Conservation (phyloP, 2,888 invertebrate genomes). For the Andrena flavipes region DNA sequence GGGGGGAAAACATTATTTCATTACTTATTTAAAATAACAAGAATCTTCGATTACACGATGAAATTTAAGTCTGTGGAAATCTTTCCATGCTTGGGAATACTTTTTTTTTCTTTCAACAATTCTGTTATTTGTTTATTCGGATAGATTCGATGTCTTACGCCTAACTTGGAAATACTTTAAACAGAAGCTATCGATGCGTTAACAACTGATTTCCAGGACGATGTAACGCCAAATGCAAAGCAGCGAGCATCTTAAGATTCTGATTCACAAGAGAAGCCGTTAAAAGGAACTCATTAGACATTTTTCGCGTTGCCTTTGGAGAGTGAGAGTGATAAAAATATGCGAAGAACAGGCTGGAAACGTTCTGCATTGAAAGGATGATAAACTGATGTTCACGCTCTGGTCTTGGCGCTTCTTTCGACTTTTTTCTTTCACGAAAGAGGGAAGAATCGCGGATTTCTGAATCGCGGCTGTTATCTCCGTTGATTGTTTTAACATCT, state of each 20-base stretch:
- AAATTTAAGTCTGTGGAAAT: too few species aligned
- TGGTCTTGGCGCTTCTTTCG: conserved; percentile 10
- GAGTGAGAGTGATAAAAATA: conserved; percentile 1
- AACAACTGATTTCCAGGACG: conserved; percentile 17
- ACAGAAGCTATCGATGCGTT: background rate
- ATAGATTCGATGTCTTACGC: too few species aligned
- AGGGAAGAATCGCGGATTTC: conserved; percentile 38
- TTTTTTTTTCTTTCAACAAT: too few species aligned
- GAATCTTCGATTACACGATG: too few species aligned
- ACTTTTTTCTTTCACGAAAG: background rate
- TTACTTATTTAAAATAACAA: too few species aligned
- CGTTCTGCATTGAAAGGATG: background rate
- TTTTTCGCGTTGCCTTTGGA: conserved; percentile 1
- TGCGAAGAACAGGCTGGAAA: background rate
- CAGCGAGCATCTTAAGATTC: too few species aligned
- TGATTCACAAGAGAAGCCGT: background rate
- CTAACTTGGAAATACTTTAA: background rate
- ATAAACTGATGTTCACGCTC: conserved; percentile 4
- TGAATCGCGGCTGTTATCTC: conserved; percentile 72
- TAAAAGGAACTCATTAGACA: background rate
- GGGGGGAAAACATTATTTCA: too few species aligned
- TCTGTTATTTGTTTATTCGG: background rate
- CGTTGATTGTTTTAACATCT: conserved; percentile 77
- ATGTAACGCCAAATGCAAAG: background rate
- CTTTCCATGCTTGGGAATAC: too few species aligned